Percentiles rank a stretch among this genome's conserved stretches.
Evolutionary conservation across 2,113 vertebrate genomes (phyloP).

Genomic region (Gopherus flavomarginatus): DNA sequence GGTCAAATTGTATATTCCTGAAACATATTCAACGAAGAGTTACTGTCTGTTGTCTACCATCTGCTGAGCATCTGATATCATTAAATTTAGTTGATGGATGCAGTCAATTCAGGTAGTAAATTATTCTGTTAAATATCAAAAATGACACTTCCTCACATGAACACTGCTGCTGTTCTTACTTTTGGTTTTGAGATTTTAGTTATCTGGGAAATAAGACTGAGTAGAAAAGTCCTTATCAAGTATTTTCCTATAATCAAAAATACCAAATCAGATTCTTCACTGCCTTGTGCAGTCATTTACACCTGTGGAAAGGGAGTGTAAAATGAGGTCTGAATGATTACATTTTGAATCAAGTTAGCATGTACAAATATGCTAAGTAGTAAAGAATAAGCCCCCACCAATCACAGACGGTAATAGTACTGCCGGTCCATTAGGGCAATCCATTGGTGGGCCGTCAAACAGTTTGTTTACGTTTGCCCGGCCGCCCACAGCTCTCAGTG

Average conservation of each 20-base stretch:
- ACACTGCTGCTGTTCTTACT: conserved; percentile 2
- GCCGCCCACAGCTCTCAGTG: too few species aligned
- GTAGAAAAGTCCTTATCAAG: not conserved
- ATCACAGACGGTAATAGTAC: not conserved
- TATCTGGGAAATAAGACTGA: conserved; percentile 5
- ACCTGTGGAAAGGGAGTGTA: not conserved
- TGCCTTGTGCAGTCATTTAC: not conserved
- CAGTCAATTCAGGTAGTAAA: conserved; percentile 53
- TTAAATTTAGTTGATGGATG: conserved; percentile 55
- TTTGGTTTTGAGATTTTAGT: conserved; percentile 14
- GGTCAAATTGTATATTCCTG: conserved; percentile 53
- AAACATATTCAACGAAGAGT: conserved; percentile 54
- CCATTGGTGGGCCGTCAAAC: too few species aligned
- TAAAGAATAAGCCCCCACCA: not conserved
- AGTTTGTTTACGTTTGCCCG: too few species aligned
- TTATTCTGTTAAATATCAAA: conserved; percentile 63
- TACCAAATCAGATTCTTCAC: not conserved
- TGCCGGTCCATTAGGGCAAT: too few species aligned
- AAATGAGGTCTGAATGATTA: not conserved
- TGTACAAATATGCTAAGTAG: not conserved
- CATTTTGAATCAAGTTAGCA: not conserved
- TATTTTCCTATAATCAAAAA: not conserved
- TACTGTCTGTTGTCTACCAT: conserved; percentile 52
- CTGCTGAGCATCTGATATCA: conserved; percentile 58
- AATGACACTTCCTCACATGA: conserved; percentile 40